Percentiles rank a stretch among this genome's conserved stretches.
phyloP scores from a whole-genome alignment of 1,140 invertebrate species.

The Drosophila bifasciata region DNA sequence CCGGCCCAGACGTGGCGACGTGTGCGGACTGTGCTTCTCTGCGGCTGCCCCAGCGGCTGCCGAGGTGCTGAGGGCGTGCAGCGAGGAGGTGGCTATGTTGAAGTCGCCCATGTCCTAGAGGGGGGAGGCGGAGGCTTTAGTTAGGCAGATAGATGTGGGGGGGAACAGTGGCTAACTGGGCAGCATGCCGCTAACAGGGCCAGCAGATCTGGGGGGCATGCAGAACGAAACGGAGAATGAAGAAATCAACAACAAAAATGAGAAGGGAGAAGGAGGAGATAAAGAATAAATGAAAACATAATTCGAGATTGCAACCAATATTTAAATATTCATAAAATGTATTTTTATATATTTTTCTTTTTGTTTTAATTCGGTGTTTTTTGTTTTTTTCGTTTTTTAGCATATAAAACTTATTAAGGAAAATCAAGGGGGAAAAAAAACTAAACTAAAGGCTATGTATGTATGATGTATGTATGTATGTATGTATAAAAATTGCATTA shows the following conservation, averaged over 20 bases:
- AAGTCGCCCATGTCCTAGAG: constrained; percentile 86
- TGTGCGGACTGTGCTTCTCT: constrained; percentile 83
- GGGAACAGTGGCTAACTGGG: not conserved
- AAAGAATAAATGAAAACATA: constrained; percentile 36
- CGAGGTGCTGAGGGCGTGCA: constrained; percentile 85
- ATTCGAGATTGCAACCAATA: constrained; percentile 72
- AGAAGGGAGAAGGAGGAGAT: constrained; percentile 29
- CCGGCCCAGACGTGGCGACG: constrained; percentile 74
- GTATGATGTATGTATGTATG: constrained; percentile 22
- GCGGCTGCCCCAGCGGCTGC: constrained; percentile 43
- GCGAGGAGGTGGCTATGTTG: constrained; percentile 87
- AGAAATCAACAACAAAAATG: constrained; percentile 40
- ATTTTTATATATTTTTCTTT: constrained; percentile 68
- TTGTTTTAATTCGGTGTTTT: constrained; percentile 46
- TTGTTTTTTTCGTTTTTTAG: constrained; percentile 43
- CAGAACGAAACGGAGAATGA: constrained; percentile 28
- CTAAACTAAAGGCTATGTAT: constrained; percentile 22
- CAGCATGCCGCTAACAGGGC: constrained; percentile 47
- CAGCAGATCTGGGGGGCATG: constrained; percentile 8
- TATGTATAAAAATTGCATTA: constrained; percentile 63
- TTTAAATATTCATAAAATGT: constrained; percentile 75
- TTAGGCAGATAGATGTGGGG: too few species aligned
- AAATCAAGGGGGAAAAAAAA: constrained; percentile 69
- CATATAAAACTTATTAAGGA: constrained; percentile 78
- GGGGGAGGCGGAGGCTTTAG: too few species aligned